Percentiles rank a stretch among this genome's conserved stretches.
These are phyloP conservation scores for Xiphydria camelus DNA, from an alignment of 2,888 invertebrate genomes.

Conservation along the genomic window DNA sequence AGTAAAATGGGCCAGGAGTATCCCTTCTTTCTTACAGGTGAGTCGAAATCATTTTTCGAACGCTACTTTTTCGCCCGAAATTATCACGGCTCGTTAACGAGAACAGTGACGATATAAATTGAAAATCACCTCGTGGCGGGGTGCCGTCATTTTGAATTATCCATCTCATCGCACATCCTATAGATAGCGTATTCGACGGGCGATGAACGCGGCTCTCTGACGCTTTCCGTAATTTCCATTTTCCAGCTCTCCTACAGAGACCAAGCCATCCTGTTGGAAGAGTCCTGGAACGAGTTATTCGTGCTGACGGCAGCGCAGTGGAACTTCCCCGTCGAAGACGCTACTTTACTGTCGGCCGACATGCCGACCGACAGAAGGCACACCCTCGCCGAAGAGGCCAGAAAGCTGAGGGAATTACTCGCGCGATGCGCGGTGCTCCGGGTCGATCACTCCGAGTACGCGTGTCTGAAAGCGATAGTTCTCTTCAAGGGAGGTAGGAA, in stretches of 20 bases:
- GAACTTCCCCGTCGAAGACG: constrained; percentile 73
- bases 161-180: no score
- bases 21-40: constrained; percentile 76
- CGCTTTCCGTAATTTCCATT: constrained; percentile 23
- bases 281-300: constrained; percentile 84
- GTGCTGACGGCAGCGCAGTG: constrained; percentile 82
- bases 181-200: background rate
- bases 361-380: constrained; percentile 61
- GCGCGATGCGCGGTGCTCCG: constrained; percentile 67
- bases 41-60: no score
- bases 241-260: constrained; percentile 69
- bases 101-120: background rate
- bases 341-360: constrained; percentile 56
- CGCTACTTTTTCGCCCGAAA: no score
- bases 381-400: constrained; percentile 62
- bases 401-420: constrained; percentile 68
- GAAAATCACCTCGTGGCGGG: background rate
- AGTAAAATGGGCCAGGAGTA: constrained; percentile 79
- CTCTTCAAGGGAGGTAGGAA: constrained; percentile 78
- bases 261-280: constrained; percentile 74
- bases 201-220: constrained; percentile 13
- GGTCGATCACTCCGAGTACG: constrained; percentile 82
- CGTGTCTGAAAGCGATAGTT: constrained; percentile 81
- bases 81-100: no score
- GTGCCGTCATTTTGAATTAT: background rate